Conservation (phyloP, 2,113 vertebrate genomes). For the Sterrhoptilus dennistouni region DNA sequence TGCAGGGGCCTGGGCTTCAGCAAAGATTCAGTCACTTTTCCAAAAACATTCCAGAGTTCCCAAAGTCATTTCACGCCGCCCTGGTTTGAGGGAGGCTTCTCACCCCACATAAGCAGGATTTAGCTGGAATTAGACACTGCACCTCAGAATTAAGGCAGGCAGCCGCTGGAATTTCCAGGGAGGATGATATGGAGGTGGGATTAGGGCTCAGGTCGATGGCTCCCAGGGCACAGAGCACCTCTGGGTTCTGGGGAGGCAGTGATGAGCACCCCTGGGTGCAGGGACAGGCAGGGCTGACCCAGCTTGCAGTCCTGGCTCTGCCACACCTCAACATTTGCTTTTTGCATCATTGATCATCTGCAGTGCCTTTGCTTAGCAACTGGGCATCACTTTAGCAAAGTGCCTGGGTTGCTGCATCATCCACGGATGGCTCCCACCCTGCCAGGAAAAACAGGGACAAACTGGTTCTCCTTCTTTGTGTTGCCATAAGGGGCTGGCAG, state of each 20-base stretch:
- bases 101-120: not conserved
- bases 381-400: not conserved
- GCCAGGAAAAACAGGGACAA: not conserved
- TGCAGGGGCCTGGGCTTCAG: fast-evolving
- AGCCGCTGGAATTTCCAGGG: fast-evolving
- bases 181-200: not conserved
- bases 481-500: not conserved
- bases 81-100: not conserved
- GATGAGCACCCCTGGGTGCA: fast-evolving
- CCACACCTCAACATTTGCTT: not conserved
- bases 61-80: fast-evolving
- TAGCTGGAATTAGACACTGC: not conserved
- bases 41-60: not conserved
- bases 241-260: fast-evolving
- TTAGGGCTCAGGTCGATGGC: fast-evolving
- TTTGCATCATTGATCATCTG: not conserved
- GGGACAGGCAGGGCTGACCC: not conserved
- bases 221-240: fast-evolving
- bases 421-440: fast-evolving
- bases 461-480: not conserved
- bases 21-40: not conserved
- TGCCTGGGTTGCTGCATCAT: not conserved
- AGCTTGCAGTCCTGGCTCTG: not conserved
- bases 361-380: conserved; percentile 26
- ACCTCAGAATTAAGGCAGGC: not conserved